Evolutionary conservation across 2,113 vertebrate species (phyloP).

Genomic region (Onychostruthus taczanowskii): DNA sequence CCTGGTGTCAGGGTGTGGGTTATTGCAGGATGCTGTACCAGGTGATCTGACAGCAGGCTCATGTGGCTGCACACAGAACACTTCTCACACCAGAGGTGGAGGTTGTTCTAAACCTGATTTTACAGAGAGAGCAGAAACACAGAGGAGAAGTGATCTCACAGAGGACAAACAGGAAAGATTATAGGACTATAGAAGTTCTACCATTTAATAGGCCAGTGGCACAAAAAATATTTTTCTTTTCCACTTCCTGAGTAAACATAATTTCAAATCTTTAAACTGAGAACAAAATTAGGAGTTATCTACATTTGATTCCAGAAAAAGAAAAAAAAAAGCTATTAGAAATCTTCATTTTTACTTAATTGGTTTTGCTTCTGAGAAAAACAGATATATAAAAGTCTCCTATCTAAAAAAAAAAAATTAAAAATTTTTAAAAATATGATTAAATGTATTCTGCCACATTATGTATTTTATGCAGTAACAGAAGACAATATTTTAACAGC

Average conservation of each 20-base stretch:
- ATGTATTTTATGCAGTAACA: neutral
- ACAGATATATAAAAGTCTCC: neutral
- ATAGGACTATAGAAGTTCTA: neutral
- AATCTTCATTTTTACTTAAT: neutral
- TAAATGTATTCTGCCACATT: constrained; percentile 10
- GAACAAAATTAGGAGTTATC: neutral
- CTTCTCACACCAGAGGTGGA: neutral
- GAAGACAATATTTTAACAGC: constrained; percentile 15
- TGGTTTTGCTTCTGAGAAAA: neutral
- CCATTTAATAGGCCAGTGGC: neutral
- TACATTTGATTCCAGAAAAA: neutral
- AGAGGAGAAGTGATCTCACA: neutral
- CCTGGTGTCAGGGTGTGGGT: neutral
- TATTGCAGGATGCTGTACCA: neutral
- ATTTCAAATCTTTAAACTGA: neutral
- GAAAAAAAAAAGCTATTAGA: neutral
- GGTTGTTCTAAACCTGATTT: neutral
- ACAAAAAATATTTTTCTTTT: neutral
- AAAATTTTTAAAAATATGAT: neutral
- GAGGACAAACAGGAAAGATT: neutral
- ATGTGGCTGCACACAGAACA: neutral
- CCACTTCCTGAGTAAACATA: neutral
- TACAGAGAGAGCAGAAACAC: neutral
- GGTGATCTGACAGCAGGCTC: neutral
- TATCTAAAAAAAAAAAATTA: neutral